A percentile compares a stretch with the other conserved stretches of the same genome.
phyloP scores from a whole-genome alignment of 2,888 invertebrate genomes.

The Notodonta ziczac region DNA sequence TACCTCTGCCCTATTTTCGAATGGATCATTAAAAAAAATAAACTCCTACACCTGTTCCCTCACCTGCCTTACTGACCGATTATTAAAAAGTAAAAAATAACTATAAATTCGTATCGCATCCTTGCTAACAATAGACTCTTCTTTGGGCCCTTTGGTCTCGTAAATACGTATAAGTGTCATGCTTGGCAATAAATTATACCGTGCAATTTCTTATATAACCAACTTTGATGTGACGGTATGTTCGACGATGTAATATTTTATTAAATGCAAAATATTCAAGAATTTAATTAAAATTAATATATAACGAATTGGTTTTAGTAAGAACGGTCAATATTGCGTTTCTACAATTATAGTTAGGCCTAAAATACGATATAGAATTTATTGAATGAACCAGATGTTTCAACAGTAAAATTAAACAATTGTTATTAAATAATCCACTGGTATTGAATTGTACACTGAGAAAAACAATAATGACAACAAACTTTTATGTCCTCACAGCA shows the following conservation, averaged over 20 bases:
- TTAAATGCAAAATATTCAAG: background rate
- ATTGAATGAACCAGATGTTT: background rate
- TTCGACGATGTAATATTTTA: no score
- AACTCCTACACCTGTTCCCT: slow-evolving; percentile 64
- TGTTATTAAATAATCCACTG: no score
- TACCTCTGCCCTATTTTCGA: slow-evolving; percentile 59
- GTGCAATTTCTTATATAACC: background rate
- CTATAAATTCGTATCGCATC: slow-evolving; percentile 49
- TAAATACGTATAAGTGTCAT: slow-evolving; percentile 34
- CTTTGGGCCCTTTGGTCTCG: slow-evolving; percentile 33
- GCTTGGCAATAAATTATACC: background rate
- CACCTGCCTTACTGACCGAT: slow-evolving; percentile 74
- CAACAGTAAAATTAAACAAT: background rate
- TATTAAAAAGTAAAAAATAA: slow-evolving; percentile 56
- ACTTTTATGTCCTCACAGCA: no score
- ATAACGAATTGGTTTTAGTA: background rate
- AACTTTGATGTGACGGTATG: background rate
- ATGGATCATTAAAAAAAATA: slow-evolving; percentile 53
- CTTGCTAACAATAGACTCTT: slow-evolving; percentile 56
- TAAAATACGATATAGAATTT: background rate
- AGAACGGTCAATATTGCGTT: background rate
- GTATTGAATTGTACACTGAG: no score
- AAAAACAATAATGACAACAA: no score
- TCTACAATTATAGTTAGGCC: background rate
- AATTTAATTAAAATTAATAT: background rate